A percentile compares a stretch with the other conserved stretches of the same genome.
These are phyloP conservation scores for Volucella zonaria DNA, from an alignment of 2,888 invertebrate genomes.

Conservation along the genomic window DNA sequence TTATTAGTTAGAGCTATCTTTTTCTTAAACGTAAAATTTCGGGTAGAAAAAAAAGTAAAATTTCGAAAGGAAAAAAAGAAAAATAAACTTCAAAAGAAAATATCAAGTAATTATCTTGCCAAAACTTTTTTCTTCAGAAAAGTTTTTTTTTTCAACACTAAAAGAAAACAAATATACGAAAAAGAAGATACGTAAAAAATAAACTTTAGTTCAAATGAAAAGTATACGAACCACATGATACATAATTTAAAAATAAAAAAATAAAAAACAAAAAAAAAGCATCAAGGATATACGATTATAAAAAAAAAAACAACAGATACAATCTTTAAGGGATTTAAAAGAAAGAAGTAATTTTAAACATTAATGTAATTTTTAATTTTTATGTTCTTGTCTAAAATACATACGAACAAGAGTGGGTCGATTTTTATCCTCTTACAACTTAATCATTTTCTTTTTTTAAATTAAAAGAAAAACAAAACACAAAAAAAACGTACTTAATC, in stretches of 20 bases:
- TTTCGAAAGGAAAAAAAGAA: conserved; percentile 32
- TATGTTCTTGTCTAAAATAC: conserved; percentile 55
- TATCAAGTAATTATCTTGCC: conserved; percentile 72
- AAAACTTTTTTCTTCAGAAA: conserved; percentile 62
- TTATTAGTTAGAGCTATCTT: conserved; percentile 60
- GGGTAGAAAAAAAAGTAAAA: conserved; percentile 34
- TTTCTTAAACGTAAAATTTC: conserved; percentile 40
- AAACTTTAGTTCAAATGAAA: conserved; percentile 83
- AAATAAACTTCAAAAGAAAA: conserved; percentile 16
- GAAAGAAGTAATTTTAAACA: conserved; percentile 72
- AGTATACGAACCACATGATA: conserved; percentile 81
- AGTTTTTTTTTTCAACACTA: conserved; percentile 45
- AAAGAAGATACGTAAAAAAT: conserved; percentile 75
- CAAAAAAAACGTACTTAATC: conserved; percentile 69
- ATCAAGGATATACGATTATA: conserved; percentile 80
- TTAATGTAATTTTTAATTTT: conserved; percentile 68
- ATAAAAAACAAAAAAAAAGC: conserved; percentile 70
- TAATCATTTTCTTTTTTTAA: conserved; percentile 55
- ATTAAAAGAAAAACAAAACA: conserved; percentile 55
- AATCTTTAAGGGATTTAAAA: conserved; percentile 76
- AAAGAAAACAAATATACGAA: conserved; percentile 67
- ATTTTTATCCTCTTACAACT: conserved; percentile 72
- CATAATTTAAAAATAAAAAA: conserved; percentile 70
- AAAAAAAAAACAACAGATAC: conserved; percentile 62
- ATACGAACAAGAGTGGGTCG: conserved; percentile 75